Conservation (phyloP, 2,113 vertebrate species). For the Rhinichthys klamathensis region DNA sequence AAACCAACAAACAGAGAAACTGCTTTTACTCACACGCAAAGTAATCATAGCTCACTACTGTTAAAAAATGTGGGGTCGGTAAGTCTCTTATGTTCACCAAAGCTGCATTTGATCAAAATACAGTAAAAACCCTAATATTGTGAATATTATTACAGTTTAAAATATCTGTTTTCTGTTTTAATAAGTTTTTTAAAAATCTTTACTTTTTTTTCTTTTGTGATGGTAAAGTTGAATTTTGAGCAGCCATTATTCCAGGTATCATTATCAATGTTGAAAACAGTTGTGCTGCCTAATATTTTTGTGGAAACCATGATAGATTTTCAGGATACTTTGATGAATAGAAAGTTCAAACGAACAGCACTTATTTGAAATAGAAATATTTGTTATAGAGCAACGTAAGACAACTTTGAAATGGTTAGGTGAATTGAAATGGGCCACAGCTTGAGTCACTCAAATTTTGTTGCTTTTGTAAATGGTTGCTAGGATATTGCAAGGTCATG, state of each 20-base stretch:
- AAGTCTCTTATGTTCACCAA: not conserved
- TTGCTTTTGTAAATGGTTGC: not conserved
- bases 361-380: not conserved
- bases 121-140: not conserved
- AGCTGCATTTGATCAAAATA: not conserved
- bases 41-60: not conserved
- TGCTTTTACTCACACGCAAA: not conserved
- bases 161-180: not conserved
- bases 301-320: not conserved
- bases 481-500: not conserved
- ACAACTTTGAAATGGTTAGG: not conserved
- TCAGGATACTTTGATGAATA: not conserved
- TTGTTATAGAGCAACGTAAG: not conserved
- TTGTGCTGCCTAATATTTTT: not conserved
- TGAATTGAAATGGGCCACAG: not conserved
- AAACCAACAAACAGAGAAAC: not conserved
- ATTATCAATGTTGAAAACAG: not conserved
- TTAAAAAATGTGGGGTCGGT: not conserved
- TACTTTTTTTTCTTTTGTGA: no score
- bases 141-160: not conserved
- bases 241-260: not conserved
- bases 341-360: not conserved
- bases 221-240: not conserved
- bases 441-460: not conserved
- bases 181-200: no score